A percentile compares a stretch with the other conserved stretches of the same genome.
These are phyloP conservation scores for Willowsia nigromaculata DNA, from an alignment of 2,888 invertebrate genomes.

Conservation along the genomic window DNA sequence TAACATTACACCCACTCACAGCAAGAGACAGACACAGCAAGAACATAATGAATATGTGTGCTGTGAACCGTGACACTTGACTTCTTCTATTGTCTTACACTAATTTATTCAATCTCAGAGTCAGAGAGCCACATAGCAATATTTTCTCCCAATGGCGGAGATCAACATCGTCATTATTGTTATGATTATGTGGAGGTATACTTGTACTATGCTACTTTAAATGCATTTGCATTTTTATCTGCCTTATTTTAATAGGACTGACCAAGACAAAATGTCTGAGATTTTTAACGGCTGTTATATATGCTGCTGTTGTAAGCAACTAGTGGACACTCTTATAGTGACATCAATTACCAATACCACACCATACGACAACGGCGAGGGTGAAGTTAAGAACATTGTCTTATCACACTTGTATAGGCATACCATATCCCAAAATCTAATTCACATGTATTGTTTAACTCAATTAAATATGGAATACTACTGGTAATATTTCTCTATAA, in stretches of 20 bases:
- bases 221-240: slow-evolving; percentile 20
- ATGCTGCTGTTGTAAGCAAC: background rate
- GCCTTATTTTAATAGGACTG: slow-evolving; percentile 22
- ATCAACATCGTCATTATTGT: slow-evolving; percentile 13
- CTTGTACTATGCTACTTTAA: background rate
- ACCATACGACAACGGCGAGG: background rate
- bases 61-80: slow-evolving; percentile 71
- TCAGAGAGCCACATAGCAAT: background rate
- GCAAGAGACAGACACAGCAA: slow-evolving; percentile 44
- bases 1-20: slow-evolving; percentile 70
- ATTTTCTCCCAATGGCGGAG: background rate
- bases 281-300: background rate
- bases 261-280: slow-evolving; percentile 52
- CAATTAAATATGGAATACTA: background rate
- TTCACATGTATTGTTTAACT: slow-evolving; percentile 14
- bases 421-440: background rate
- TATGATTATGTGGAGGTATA: background rate
- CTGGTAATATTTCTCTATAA: background rate
- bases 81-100: slow-evolving; percentile 69
- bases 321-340: background rate
- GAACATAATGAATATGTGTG: slow-evolving; percentile 61
- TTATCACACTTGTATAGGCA: background rate
- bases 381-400: background rate
- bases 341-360: background rate
- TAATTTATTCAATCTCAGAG: slow-evolving; percentile 70